Conservation (phyloP, 2,888 invertebrate species). For the Escarpia spicata region DNA sequence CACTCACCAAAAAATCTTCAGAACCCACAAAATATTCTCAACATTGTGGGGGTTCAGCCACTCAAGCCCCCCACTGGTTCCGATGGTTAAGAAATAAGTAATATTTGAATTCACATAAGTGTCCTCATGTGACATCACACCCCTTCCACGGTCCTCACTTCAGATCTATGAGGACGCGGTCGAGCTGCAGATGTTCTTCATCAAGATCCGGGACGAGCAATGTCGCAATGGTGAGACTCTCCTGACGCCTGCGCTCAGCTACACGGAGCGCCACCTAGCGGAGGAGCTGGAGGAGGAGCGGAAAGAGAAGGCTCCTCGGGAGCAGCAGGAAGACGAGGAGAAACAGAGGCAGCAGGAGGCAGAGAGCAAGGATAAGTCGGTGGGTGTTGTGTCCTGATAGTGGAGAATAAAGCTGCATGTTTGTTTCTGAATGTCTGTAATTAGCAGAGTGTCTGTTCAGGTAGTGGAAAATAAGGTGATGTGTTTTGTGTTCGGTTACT, state of each 20-base stretch:
- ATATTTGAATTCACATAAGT: neutral
- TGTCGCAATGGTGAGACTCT: constrained; percentile 84
- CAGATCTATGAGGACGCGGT: constrained; percentile 91
- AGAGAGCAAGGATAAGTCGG: constrained; percentile 20
- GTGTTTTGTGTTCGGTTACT: neutral
- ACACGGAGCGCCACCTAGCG: constrained; percentile 78
- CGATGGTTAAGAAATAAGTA: neutral
- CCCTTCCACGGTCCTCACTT: neutral
- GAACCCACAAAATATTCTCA: too few relatives aligned
- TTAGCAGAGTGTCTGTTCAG: too few relatives aligned
- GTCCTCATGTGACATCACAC: neutral
- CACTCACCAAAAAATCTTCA: too few relatives aligned
- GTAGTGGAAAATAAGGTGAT: neutral
- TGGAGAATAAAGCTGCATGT: neutral
- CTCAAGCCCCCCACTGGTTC: too few relatives aligned
- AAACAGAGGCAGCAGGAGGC: constrained; percentile 47
- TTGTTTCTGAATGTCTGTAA: neutral
- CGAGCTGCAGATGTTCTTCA: constrained; percentile 90
- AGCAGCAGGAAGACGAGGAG: constrained; percentile 59
- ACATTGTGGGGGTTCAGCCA: too few relatives aligned
- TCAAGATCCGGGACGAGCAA: constrained; percentile 74
- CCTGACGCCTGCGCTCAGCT: constrained; percentile 86
- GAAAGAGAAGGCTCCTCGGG: constrained; percentile 75
- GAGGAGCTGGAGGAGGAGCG: constrained; percentile 55
- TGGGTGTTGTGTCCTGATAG: neutral